Base-by-base conservation (phyloP, 1,140 invertebrate species). In the Drosophila ananassae region DNA sequence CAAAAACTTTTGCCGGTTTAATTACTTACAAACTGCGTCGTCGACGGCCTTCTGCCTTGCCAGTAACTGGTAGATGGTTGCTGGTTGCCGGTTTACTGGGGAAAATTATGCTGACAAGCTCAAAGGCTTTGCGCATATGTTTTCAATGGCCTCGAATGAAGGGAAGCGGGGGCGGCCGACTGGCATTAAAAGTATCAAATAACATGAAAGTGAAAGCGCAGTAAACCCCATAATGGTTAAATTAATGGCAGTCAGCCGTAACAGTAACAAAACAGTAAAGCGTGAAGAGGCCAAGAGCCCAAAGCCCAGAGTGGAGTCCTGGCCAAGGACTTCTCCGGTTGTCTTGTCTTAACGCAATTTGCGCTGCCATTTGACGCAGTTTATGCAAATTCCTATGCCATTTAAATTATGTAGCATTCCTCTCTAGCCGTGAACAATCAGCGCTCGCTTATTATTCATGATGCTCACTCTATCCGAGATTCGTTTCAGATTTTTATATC, bases 391-490 rank as follows among this genome's bases (percentile, higher is more conserved):
- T 71, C 57, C 51, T 54, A 28, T 69, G 44, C 54, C 62, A 84
- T 84, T 79, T 84, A 79, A 79, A 84, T 79, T 73, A 63, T 83
- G 64, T 73, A 61, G 32, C 62, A 60, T 41, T 28, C 28, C 12
- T 21, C 28, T 21, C 68, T 48, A 28, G 73, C 57, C 59, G 57
- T 66, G 52, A 73, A 55, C 77, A 79, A 79, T 81, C 79, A 81
- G 72, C 78, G 73, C 77, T 75, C 67, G 61, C 82, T 87, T 85
- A 82, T 85, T 85, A 87, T 85, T 85, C 78, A 85, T 85, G 82
- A 85, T 77, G 80, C 25, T 21, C 32, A 41, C 63, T 58, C 72
- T 53, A 48, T 46, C 60, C 57, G 57, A 66, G 64, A 85, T 85
- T 87, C 73, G 30, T 63, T 47, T 61, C 63, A 78, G 64, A 87